Evolutionary conservation across 2,888 invertebrate species (phyloP), one percentile per base, ranked within the genome.

Genomic region (Lycophotia porphyrea): DNA sequence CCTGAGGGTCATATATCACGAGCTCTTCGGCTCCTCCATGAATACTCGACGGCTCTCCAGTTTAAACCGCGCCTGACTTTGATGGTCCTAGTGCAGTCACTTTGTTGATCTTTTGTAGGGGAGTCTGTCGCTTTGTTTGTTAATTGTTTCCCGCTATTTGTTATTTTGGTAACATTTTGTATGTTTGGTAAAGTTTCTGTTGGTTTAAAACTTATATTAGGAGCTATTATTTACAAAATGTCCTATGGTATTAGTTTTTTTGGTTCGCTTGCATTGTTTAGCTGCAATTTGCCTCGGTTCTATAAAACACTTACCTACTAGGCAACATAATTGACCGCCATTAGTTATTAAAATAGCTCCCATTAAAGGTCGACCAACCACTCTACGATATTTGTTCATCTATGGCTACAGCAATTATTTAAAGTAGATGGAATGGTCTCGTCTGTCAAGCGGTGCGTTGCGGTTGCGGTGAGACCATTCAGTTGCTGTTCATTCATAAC

Each of bases 401-500:
- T 78, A 88, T 88, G 75, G 77, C 76, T 65, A 66, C 65, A 82
- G 80, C 83, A 84, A 87, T 87, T 88, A 88, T 88, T 78, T 85
- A 88, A 88, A 85, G 78, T 88, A 84, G 84, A 79, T 70, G 68
- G 78, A 75, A 80, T 78, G 74, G 79, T 81, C 82, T 84, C 71
- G 76, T 67, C 83, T 85, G 81, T 80, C 83, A 85, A 82, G 79
- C 87, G 86, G 78, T 81, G 85, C 88, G 87, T 88, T 94, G 93
- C 88, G 93, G 94, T 94, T 94, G 94, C 90, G 93, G 94, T 93
- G 87, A 87, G 84, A 86, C 90, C 91, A 93, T 93, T 94, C 84
- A 87, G 81, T 75, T 85, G 86, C 79, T 87, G 81, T 86, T 90
- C 92, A 93, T 93, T 94, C 93, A 93, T 89, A 90, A 90, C 88